Base-by-base conservation (phyloP, 35 echinoderm and acorn worm species). In the Ophiothrix spiculata region DNA sequence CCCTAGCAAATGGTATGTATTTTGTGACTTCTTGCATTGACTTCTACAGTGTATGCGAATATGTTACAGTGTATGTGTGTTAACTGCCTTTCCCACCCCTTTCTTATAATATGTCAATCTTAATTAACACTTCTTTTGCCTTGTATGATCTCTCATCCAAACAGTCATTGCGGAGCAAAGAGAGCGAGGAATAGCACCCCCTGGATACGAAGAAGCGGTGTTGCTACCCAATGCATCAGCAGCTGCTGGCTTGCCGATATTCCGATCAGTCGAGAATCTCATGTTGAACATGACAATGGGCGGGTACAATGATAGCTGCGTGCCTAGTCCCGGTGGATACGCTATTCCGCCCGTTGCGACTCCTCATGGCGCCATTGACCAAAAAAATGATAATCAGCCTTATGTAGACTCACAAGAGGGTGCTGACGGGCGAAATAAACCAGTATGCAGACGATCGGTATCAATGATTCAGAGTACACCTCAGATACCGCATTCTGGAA, bases 201-300 rank as follows among this genome's bases (percentile, higher is more conserved):
- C 60, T 69, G 60, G 60, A 69, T 69, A 54, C 10, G n/a, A 69
- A 25, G 83, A 77, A 73, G 80, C 40, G 42, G 80, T 77, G 69
- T 75, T 42, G 32, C 75, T 35, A 39, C 77, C 78, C 39, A 37
- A 32, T 39, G 19, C 46, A 56, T 46, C 35, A 29, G 40, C 56
- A 32, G 77, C 64, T 31, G 35, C 56, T 63, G 89, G 81, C 33
- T 64, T 93, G 41, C n/a, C 81, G 25, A 80, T 87, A 4, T 93
- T 89, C 76, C 38, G 85, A 32, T 93, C 92, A 0, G 83, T 93
- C 23, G 92, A 93, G 81, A 93, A 84, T 32, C 87, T 93, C 23
- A 93, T 93, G 92, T 2, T 93, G 36, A 88, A 93, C 41, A 81
- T 93, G 82, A 93, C 92, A 0, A 86, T 80, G 41, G 92, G 80